Base-by-base conservation (phyloP, 92 coral and sea anemone species). In the Pocillopora meandrina region DNA sequence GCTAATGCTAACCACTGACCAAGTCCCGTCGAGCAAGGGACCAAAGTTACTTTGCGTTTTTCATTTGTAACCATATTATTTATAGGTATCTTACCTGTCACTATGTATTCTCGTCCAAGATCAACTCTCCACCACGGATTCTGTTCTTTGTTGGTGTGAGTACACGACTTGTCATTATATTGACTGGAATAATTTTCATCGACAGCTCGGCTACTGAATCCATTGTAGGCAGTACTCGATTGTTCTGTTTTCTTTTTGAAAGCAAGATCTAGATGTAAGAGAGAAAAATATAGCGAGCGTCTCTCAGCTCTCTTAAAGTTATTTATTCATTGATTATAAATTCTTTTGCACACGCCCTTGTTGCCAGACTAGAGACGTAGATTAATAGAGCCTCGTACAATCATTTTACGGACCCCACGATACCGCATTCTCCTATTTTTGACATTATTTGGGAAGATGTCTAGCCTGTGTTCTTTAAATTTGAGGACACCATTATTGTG, bases 121-220 rank as follows among this genome's bases (percentile, higher is more conserved):
- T 97, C 99, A 47, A 97, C 99, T 49, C 95, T 89, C 99, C 99
- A 97, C 99, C 99, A 97, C 13, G 99, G 99, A 65, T 93, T 88
- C 70, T 56, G 84, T 73, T 97, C 99, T 6, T 88, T 77, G 8
- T 86, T 93, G 61, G 99, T 97, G 72, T 93, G 98, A 1, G 99
- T 97, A 82, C 99, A 97, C 26, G 98, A 89, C 75, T 94, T 97
- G 35, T 73, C 74, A 59, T 76, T 64, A 61, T 78, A 97, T 33
- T 84, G 56, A 0, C 88, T 77, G 82, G 80, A 91, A 90, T 87
- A 92, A 64, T 87, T 90, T 81, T 93, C 98, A 80, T 97, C 99
- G 9, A 97, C 98, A 14, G 99, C 99, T 55, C 99, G 92, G 62
- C 88, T 86, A 9, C 96, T 89, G 90, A 88, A 94, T 10, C 99